Conservation (phyloP, 2,113 vertebrate genomes). For the Rhynchopsitta pachyrhyncha region DNA sequence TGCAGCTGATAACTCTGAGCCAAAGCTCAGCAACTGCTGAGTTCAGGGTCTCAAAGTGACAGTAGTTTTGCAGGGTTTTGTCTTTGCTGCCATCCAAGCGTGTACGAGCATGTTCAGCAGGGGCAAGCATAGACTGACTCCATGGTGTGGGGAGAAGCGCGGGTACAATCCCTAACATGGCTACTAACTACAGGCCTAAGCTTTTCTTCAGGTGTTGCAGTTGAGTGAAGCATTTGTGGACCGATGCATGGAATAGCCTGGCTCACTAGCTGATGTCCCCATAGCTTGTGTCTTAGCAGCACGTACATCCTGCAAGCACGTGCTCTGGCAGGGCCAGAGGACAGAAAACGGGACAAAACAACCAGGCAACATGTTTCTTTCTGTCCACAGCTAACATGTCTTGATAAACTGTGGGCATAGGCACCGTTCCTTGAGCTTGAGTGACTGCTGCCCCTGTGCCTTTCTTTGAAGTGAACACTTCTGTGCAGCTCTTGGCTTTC, state of each 20-base stretch:
- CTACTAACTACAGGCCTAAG: neutral
- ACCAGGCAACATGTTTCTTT: neutral
- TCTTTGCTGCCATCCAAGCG: neutral
- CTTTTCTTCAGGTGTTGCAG: neutral
- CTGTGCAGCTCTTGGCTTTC: neutral
- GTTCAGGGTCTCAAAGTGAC: neutral
- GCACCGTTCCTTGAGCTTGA: neutral
- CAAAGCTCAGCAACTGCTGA: neutral
- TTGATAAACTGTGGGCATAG: neutral
- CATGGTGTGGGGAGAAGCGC: accelerated
- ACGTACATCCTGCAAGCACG: accelerated
- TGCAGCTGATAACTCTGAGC: neutral
- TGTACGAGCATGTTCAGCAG: accelerated
- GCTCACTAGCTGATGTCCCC: neutral
- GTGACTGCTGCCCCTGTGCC: neutral
- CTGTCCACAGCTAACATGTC: neutral
- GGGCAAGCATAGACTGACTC: accelerated
- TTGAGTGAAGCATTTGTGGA: neutral
- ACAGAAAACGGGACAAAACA: neutral
- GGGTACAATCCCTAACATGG: accelerated
- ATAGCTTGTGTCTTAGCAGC: neutral
- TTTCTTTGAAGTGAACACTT: neutral
- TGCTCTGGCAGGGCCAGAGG: accelerated
- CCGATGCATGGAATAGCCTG: accelerated
- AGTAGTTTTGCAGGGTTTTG: neutral